These are phyloP conservation scores for Ochlodes sylvanus DNA, from an alignment of 2,888 invertebrate species.

Conservation along the genomic window DNA sequence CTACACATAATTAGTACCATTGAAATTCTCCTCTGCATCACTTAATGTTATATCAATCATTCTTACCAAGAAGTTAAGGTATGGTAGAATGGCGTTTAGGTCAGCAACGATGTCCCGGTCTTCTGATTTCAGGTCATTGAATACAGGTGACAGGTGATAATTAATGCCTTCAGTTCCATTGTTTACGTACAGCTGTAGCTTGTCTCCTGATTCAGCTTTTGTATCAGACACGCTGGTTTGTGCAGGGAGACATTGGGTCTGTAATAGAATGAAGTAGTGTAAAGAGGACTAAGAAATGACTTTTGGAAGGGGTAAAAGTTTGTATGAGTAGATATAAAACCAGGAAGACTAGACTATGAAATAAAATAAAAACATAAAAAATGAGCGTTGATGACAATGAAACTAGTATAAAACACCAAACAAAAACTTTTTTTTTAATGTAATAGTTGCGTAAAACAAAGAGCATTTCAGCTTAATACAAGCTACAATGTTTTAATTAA, in stretches of 20 bases:
- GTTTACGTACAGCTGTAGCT: slow-evolving; percentile 42
- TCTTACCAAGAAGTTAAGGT: slow-evolving; percentile 48
- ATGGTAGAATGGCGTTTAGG: slow-evolving; percentile 44
- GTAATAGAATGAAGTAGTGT: slow-evolving; percentile 2
- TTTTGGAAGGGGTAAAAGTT: no score
- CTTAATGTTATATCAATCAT: slow-evolving; percentile 24
- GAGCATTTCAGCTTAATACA: slow-evolving; percentile 1
- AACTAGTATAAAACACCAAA: neutral
- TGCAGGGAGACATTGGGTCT: slow-evolving; percentile 41
- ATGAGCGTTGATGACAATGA: neutral
- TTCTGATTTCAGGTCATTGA: slow-evolving; percentile 41
- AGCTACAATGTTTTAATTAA: slow-evolving; percentile 17
- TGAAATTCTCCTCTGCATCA: neutral
- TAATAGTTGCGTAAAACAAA: slow-evolving; percentile 3
- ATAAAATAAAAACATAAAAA: neutral
- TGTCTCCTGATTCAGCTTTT: slow-evolving; percentile 33
- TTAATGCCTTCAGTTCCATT: slow-evolving; percentile 40
- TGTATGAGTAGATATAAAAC: no score
- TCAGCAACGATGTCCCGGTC: slow-evolving; percentile 42
- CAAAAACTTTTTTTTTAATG: neutral
- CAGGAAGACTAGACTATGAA: no score
- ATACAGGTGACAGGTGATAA: slow-evolving; percentile 41
- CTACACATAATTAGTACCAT: slow-evolving; percentile 8
- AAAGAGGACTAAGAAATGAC: no score
- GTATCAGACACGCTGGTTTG: slow-evolving; percentile 28